Conservation (phyloP, 2,797 vertebrate genomes). For the Anableps anableps region DNA sequence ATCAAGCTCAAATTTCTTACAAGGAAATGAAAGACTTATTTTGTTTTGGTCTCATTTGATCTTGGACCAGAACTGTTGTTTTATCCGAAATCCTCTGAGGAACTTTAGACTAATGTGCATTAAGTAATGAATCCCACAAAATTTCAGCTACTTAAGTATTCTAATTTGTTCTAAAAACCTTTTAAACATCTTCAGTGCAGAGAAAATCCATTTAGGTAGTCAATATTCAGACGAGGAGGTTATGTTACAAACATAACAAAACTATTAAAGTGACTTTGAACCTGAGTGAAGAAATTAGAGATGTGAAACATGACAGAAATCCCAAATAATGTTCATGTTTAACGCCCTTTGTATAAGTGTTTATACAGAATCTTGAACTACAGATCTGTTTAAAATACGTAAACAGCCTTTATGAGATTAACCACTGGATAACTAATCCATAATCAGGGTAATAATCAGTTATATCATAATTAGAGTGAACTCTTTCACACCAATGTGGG, state of each 20-base stretch:
- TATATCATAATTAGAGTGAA: background rate
- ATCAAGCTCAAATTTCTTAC: background rate
- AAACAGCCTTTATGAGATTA: background rate
- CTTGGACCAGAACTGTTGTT: background rate
- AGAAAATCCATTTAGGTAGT: background rate
- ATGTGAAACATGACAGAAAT: background rate
- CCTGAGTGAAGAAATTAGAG: background rate
- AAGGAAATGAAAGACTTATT: background rate
- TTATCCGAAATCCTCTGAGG: background rate
- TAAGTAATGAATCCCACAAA: background rate
- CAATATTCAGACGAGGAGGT: background rate
- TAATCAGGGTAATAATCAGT: background rate
- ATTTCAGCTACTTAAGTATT: background rate
- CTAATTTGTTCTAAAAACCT: background rate
- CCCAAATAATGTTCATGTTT: background rate
- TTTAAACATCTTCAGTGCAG: background rate
- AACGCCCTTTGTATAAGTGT: too few species aligned
- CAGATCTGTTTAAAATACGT: too few species aligned
- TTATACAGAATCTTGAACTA: background rate
- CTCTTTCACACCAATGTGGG: background rate
- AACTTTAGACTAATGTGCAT: background rate
- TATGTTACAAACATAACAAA: background rate
- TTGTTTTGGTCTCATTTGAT: background rate
- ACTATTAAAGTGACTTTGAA: background rate
- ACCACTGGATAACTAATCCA: background rate